Percentiles rank a stretch among this genome's conserved stretches.
Evolutionary conservation across 2,888 invertebrate species (phyloP).

Genomic region (Lochmaea capreae): DNA sequence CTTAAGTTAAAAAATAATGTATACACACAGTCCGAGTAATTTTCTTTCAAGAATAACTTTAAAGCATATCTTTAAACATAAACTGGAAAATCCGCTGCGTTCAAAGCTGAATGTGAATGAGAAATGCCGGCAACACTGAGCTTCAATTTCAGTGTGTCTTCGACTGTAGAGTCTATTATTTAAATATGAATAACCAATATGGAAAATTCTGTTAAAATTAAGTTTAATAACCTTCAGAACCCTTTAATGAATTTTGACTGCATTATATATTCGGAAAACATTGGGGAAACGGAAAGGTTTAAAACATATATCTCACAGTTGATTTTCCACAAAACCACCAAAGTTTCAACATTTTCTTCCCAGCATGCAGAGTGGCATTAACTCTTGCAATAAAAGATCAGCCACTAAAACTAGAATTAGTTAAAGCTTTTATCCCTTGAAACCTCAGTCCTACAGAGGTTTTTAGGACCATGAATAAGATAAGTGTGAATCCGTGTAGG

Average conservation of each 20-base stretch:
- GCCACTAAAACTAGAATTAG: conserved; percentile 40
- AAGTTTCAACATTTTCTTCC: conserved; percentile 22
- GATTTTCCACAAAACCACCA: conserved; percentile 28
- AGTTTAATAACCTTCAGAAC: no score
- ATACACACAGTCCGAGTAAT: no score
- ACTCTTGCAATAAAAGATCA: conserved; percentile 32
- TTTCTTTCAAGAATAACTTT: no score
- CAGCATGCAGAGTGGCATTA: conserved; percentile 23
- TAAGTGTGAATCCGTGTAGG: conserved; percentile 56
- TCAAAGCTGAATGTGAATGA: no score
- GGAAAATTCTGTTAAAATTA: no score
- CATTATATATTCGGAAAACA: background rate
- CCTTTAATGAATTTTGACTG: background rate
- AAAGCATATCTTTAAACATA: no score
- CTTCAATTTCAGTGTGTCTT: no score
- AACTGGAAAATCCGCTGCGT: no score
- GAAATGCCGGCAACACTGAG: no score
- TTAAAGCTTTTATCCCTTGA: conserved; percentile 44
- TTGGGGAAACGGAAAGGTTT: background rate
- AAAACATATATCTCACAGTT: conserved; percentile 12
- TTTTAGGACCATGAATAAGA: conserved; percentile 46
- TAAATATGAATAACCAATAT: no score
- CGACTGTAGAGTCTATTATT: no score
- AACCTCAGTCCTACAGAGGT: conserved; percentile 40
- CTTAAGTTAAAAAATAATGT: no score